Evolutionary conservation across 2,797 vertebrate species (phyloP), one percentile per base, ranked within the genome.

Genomic region (Pyrocephalus nanus): DNA sequence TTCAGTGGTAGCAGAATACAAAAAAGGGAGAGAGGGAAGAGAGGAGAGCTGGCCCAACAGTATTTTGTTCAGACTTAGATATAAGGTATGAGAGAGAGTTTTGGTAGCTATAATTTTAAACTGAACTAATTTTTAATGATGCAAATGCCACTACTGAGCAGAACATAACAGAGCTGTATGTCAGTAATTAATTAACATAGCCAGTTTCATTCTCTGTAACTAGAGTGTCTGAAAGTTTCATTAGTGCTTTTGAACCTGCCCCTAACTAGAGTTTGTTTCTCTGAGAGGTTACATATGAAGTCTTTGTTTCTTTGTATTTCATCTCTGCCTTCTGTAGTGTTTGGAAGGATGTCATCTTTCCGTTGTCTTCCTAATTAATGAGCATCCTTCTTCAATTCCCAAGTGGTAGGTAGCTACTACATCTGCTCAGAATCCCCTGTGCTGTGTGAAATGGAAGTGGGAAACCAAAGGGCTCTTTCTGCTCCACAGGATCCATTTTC

Each of bases 1-100:
- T 54, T 29, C 82, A 67, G 0, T 23, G 30, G 45, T 7, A 32
- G 26, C 4, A n/a, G 4, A 48, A 22, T 51, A 38, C 0, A 0
- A n/a, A 72, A 16, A 38, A 11, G 3, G 8, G 4, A 20, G 11
- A 29, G 47, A 38, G 40, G 42, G 27, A 76, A 45, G 34, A 54
- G 45, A 78, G 51, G 16, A 62, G 36, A 85, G 26, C 15, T 58
- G 40, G 32, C 26, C 21, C 19, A 47, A 12, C 23, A 75, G 15
- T 40, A 3, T 69, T 89, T 65, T 87, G 47, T 20, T 78, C 32
- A 20, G 61, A 38, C 27, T 26, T 67, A 1, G 6, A 6, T 42
- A 25, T 64, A 22, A 65, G 26, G 20, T 76, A 11, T 20, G 10
- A 1, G 4, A 34, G 58, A 30, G 11, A 5, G 3, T 36, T 50